Evolutionary conservation across 2,797 vertebrate genomes (phyloP).

Genomic region (Ctenochaetus hawaiiensis): DNA sequence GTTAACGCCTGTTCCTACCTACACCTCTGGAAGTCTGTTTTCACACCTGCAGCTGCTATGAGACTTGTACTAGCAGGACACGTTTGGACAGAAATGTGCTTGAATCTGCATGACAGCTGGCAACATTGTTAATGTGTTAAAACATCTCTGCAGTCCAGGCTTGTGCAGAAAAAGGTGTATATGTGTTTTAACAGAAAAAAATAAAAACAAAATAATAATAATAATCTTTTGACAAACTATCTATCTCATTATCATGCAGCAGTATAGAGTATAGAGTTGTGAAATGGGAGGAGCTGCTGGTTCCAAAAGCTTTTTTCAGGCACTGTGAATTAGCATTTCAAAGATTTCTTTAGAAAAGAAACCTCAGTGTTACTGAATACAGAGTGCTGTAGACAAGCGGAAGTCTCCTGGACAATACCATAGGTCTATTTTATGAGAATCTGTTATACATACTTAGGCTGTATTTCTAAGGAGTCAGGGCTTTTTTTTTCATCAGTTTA

Average conservation of each 20-base stretch:
- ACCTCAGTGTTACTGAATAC: background rate
- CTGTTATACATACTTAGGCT: background rate
- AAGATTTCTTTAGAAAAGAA: background rate
- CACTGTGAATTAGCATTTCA: slow-evolving; percentile 22
- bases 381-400: background rate
- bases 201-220: background rate
- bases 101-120: slow-evolving; percentile 16
- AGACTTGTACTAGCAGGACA: slow-evolving; percentile 36
- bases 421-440: background rate
- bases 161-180: background rate
- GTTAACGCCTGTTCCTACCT: slow-evolving; percentile 37
- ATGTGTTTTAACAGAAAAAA: background rate
- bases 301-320: background rate
- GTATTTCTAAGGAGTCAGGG: background rate
- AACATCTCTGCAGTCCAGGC: background rate
- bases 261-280: slow-evolving; percentile 3
- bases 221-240: background rate
- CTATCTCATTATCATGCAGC: slow-evolving; percentile 5
- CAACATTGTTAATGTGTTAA: slow-evolving; percentile 25
- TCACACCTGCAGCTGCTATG: slow-evolving; percentile 41
- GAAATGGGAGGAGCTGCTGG: background rate
- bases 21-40: slow-evolving; percentile 51
- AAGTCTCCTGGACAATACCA: background rate
- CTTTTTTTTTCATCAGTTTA: background rate
- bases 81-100: slow-evolving; percentile 15